Evolutionary conservation across 2,888 invertebrate genomes (phyloP), one percentile per base, ranked within the genome.

Genomic region (Griposia aprilina): DNA sequence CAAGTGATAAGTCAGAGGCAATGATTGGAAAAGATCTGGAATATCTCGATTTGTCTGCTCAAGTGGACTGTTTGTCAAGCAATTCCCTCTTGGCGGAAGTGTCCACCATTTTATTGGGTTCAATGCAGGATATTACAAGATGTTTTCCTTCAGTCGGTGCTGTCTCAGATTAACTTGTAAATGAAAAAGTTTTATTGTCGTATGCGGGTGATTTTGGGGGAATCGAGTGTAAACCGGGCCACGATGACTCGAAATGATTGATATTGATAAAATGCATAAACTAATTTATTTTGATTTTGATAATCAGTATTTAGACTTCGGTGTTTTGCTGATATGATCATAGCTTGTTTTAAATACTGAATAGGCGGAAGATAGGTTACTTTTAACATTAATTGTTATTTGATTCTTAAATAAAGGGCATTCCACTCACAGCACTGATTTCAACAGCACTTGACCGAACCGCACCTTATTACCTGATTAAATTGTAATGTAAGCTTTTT

Each of bases 1-100:
- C 48, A 13, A 72, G 66, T 55, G 26, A 93, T 94, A 93, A 93
- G 91, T 94, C 93, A 93, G 86, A 83, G 80, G 89, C 91, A 94
- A 94, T 94, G 93, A 92, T 91, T 91, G 87, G 91, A 87, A 90
- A 88, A 91, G 90, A 93, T 92, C 93, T 91, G 88, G 92, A 92
- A 93, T 91, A 93, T 93, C 91, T 90, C 93, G 91, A 95, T 95
- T 94, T 93, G 92, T 95, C 92, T 89, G 89, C 81, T 86, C 87
- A 87, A 90, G 85, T 80, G 87, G 89, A 86, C 88, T 85, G 93
- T 94, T 92, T 94, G 88, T 93, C 94, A 92, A 89, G 90, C 52
- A 67, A 68, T 88, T 88, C 90, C 84, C 63, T 90, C 88, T 90
- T 88, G 81, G 79, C 57, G 50, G 71, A 70, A 77, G 71, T 72